Evolutionary conservation across 2,888 invertebrate species (phyloP), one percentile per base, ranked within the genome.

Genomic region (Agriopis leucophaearia): DNA sequence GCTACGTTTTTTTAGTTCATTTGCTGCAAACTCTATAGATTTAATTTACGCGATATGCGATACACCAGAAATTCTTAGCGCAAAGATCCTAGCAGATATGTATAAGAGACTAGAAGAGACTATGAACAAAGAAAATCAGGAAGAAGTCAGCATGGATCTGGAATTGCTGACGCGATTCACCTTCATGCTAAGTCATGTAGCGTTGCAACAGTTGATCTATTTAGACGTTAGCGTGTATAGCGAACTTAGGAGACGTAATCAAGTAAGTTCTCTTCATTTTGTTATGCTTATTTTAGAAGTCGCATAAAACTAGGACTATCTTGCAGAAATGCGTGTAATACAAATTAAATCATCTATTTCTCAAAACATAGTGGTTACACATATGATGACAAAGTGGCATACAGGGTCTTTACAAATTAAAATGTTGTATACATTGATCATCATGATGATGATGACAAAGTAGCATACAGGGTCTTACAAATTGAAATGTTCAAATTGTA

Each of bases 181-280:
- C 18, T 95, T 94, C 71, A 82, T 97, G 18, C 88, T 97, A 65
- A 98, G 98, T 6, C 97, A 97, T 70, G 93, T 97, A 70, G 97
- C 97, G 0, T 88, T 97, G 65, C 96, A 96, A 74, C 96, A 98
- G 82, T 95, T 98, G 84, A 96, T 97, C 59, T 96, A 97, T 84
- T 94, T 99, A 64, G 98, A 99, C 80, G 96, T 96, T 38, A 95
- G 95, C 74, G 96, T 98, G 6, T 97, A 98, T 78, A 97, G 96
- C 70, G 98, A 98, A 87, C 92, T 98, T 78, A 83, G 91, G 80
- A 95, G 88, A 88, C 91, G 88, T 70, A 93, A 91, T 79, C 89
- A 90, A 92, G 94, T 91, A 77, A 51, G 51, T 51, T n/a, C 8
- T 27, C 4, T 27, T 27, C 27, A 27, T 27, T 27, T 5, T 27